phyloP scores from a whole-genome alignment of 2,113 vertebrate genomes.

The Lampris megalopsis region DNA sequence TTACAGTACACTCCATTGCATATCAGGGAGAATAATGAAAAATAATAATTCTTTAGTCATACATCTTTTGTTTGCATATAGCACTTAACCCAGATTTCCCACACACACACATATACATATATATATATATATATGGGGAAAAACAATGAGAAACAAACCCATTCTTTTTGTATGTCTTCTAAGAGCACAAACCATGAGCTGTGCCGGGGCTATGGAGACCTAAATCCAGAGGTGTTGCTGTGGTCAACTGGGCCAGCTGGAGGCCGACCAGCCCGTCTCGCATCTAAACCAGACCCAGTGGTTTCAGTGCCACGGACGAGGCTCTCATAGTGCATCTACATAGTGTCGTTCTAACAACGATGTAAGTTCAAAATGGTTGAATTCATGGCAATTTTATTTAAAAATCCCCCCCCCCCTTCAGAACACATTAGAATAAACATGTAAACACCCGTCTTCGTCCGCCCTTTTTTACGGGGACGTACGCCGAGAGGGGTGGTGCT shows the following conservation, averaged over 20 bases:
- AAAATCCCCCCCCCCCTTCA: not conserved
- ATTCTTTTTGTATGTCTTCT: constrained; percentile 17
- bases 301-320: constrained; percentile 54
- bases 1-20: constrained; percentile 83
- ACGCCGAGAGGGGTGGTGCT: constrained; percentile 55
- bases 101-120: constrained; percentile 53
- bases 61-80: constrained; percentile 81
- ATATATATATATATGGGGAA: too few species aligned
- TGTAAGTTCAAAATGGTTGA: constrained; percentile 48
- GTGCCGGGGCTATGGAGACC: constrained; percentile 27
- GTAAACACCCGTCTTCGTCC: constrained; percentile 42
- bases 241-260: constrained; percentile 27
- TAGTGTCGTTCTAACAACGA: constrained; percentile 56
- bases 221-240: constrained; percentile 33
- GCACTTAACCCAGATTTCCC: constrained; percentile 68
- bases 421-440: constrained; percentile 50
- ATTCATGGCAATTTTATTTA: constrained; percentile 37
- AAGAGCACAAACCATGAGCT: constrained; percentile 48
- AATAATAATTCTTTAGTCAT: constrained; percentile 72
- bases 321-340: constrained; percentile 66
- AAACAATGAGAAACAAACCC: too few species aligned
- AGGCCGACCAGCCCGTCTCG: constrained; percentile 17
- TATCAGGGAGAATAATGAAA: constrained; percentile 79
- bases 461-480: constrained; percentile 17
- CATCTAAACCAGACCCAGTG: constrained; percentile 49